Percentiles rank a stretch among this genome's conserved stretches.
phyloP scores from a whole-genome alignment of 2,113 vertebrate species.

The Platysteira castanea region DNA sequence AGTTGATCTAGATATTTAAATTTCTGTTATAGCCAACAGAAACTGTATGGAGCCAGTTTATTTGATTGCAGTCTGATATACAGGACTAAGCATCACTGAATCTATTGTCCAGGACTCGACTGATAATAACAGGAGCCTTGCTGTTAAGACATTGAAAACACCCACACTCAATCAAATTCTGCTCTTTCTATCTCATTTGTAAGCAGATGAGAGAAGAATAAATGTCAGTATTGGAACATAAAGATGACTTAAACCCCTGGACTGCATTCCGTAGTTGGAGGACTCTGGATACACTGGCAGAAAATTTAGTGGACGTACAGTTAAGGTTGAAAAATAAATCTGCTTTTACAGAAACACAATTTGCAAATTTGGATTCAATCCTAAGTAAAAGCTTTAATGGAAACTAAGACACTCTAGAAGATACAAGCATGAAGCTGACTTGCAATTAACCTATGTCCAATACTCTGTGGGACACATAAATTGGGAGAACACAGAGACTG shows the following conservation, averaged over 20 bases:
- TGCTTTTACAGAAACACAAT: not conserved
- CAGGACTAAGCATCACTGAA: not conserved
- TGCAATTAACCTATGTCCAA: not conserved
- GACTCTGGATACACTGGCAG: not conserved
- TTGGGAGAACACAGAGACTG: not conserved
- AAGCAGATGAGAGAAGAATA: conserved; percentile 17
- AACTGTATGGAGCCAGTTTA: not conserved
- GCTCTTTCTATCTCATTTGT: not conserved
- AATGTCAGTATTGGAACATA: not conserved
- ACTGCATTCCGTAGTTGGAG: not conserved
- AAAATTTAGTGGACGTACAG: not conserved
- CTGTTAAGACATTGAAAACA: not conserved
- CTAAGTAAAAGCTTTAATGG: not conserved
- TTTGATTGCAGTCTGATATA: not conserved
- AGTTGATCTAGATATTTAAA: not conserved
- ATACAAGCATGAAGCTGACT: not conserved
- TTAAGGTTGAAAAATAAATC: not conserved
- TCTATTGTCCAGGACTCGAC: not conserved
- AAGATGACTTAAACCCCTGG: conserved; percentile 13
- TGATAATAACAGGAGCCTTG: not conserved
- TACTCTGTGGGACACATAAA: not conserved
- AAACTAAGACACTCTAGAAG: not conserved
- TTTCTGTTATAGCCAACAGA: not conserved
- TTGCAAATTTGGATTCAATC: not conserved
- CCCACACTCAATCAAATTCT: not conserved